Conservation (phyloP, 2,888 invertebrate species). For the Dorcus hopei region DNA sequence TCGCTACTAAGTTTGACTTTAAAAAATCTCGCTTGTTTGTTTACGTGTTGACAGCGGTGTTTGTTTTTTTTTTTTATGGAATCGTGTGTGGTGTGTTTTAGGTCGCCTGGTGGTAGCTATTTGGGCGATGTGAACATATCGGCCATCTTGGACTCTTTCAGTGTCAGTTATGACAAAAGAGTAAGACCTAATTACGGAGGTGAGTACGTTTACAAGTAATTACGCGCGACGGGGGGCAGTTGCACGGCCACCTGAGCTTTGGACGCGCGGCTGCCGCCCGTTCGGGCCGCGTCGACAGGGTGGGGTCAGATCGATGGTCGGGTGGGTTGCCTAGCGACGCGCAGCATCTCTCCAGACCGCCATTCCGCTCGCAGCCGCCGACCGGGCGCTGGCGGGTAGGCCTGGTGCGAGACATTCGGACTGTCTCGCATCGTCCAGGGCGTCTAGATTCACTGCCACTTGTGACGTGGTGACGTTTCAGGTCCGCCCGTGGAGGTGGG, state of each 20-base stretch:
- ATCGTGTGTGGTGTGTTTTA: constrained; percentile 45
- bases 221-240: constrained; percentile 22
- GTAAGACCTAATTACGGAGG: constrained; percentile 99
- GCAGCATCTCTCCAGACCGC: constrained; percentile 47
- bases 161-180: constrained; percentile 98
- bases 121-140: constrained; percentile 92
- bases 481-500: constrained; percentile 97
- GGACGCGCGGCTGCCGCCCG: constrained; percentile 24
- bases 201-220: constrained; percentile 52
- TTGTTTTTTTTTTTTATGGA: no score
- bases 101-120: constrained; percentile 77
- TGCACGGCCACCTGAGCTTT: constrained; percentile 28
- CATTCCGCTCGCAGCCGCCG: constrained; percentile 45
- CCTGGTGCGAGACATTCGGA: constrained; percentile 24
- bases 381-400: constrained; percentile 41
- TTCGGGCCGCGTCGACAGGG: constrained; percentile 45
- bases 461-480: constrained; percentile 61
- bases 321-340: constrained; percentile 45
- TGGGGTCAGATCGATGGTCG: constrained; percentile 49
- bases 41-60: no score
- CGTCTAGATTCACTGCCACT: constrained; percentile 17
- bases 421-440: constrained; percentile 26
- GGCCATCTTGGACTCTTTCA: constrained; percentile 92
- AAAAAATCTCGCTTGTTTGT: no score
- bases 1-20: no score